phyloP scores from a whole-genome alignment of 2,113 vertebrate species.

The Limanda limanda region DNA sequence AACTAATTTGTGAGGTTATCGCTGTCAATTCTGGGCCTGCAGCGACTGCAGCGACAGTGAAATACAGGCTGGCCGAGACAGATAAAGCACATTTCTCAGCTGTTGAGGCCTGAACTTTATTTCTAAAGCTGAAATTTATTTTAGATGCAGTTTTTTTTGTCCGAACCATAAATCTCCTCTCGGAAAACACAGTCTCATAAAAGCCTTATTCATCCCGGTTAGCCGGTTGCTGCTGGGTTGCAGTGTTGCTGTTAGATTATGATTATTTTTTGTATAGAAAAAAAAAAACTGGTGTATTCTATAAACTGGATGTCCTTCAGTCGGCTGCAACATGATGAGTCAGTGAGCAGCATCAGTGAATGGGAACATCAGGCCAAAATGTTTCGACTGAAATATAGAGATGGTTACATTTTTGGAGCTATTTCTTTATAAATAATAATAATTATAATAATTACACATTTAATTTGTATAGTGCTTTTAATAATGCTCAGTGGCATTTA shows the following conservation, averaged over 20 bases:
- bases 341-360: not conserved
- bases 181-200: constrained; percentile 26
- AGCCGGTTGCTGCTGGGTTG: constrained; percentile 5
- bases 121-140: constrained; percentile 56
- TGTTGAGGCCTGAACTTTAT: constrained; percentile 54
- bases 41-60: constrained; percentile 53
- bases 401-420: not conserved
- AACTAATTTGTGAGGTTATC: constrained; percentile 77
- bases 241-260: constrained; percentile 14
- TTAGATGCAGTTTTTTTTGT: constrained; percentile 44
- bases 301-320: not conserved
- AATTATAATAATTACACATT: too few species aligned
- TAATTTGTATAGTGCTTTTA: too few species aligned
- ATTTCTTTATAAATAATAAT: not conserved
- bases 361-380: not conserved
- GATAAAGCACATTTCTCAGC: constrained; percentile 64
- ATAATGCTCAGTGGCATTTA: too few species aligned
- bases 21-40: constrained; percentile 64
- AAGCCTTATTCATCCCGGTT: constrained; percentile 6
- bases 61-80: constrained; percentile 66
- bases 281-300: too few species aligned
- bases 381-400: not conserved
- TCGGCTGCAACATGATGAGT: not conserved
- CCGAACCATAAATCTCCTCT: constrained; percentile 16
- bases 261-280: too few species aligned